Percentiles rank a stretch among this genome's conserved stretches.
Conservation (phyloP, 2,888 invertebrate genomes). For the Oxystoma pomonae region DNA sequence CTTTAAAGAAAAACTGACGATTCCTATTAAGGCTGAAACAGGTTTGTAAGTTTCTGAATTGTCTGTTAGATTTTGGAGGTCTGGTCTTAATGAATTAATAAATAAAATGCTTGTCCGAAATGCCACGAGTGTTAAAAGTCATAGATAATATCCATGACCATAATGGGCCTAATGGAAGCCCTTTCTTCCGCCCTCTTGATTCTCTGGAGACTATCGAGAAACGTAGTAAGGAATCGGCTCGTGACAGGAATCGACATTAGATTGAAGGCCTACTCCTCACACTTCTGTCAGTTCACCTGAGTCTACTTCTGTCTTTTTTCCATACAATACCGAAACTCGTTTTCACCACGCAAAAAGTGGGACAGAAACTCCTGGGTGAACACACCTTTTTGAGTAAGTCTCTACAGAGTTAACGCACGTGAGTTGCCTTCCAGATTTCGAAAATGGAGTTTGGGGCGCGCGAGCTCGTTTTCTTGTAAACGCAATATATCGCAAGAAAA, state of each 20-base stretch:
- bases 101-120: too few species aligned
- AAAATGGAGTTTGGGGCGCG: slow-evolving; percentile 36
- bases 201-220: slow-evolving; percentile 32
- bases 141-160: too few species aligned
- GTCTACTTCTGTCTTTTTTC: neutral
- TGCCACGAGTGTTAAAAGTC: too few species aligned
- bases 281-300: neutral
- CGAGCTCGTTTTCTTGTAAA: slow-evolving; percentile 4
- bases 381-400: slow-evolving; percentile 26
- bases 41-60: too few species aligned
- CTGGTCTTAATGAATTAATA: too few species aligned
- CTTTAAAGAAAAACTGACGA: too few species aligned
- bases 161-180: too few species aligned
- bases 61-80: too few species aligned
- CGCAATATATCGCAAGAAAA: slow-evolving; percentile 1
- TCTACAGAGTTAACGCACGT: slow-evolving; percentile 42
- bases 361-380: neutral
- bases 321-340: neutral
- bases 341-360: neutral
- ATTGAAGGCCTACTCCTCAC: neutral
- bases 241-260: slow-evolving; percentile 39
- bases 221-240: slow-evolving; percentile 45
- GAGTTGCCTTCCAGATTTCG: slow-evolving; percentile 42
- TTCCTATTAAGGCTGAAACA: too few species aligned
- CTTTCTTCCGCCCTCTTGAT: too few species aligned